Base-by-base conservation (phyloP, 2,113 vertebrate genomes). In the Balaeniceps rex region DNA sequence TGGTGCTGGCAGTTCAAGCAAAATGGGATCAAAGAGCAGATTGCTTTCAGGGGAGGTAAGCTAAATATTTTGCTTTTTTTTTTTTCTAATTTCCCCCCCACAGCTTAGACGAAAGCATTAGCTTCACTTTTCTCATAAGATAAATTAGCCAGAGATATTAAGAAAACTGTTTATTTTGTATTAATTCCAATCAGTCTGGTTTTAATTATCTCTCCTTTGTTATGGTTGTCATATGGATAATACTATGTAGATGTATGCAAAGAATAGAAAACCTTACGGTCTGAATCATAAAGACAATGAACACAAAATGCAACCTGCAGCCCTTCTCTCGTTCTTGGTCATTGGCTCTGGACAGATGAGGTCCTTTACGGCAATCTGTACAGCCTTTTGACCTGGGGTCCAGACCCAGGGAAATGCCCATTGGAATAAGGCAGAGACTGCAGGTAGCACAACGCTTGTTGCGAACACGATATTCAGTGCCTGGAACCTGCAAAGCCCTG, bases 131-230 rank as follows among this genome's bases (percentile, higher is more conserved):
- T 81, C n/a, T 86, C 38, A 3, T 23, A 77, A 63, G 70, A 84
- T 58, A 51, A 95, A 83, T 93, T 92, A 91, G 51, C 38, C 69
- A 88, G 72, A 81, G 42, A 40, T 86, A 86, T 60, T 93, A 96
- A 86, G 55, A 33, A 82, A 94, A 75, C 24, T 88, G 63, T 88
- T 93, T 86, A 81, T 93, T 95, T 95, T 94, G 71, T 84, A 78
- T 87, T 36, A 44, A 71, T 72, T 94, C 90, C 65, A 81, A 42
- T 78, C 25, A 57, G 28, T 49, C 72, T 91, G 88, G 23, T 38
- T 93, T 86, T 55, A 71, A 84, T 95, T 93, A 78, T 82, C 61
- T 92, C 90, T 70, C 65, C 78, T 93, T 88, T 93, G 66, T 84
- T 88, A 81, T 34, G 40, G 36, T 90, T 95, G 83, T 68, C 74